These are phyloP conservation scores for Elachura formosa DNA, from an alignment of 2,113 vertebrate genomes.

Conservation along the genomic window DNA sequence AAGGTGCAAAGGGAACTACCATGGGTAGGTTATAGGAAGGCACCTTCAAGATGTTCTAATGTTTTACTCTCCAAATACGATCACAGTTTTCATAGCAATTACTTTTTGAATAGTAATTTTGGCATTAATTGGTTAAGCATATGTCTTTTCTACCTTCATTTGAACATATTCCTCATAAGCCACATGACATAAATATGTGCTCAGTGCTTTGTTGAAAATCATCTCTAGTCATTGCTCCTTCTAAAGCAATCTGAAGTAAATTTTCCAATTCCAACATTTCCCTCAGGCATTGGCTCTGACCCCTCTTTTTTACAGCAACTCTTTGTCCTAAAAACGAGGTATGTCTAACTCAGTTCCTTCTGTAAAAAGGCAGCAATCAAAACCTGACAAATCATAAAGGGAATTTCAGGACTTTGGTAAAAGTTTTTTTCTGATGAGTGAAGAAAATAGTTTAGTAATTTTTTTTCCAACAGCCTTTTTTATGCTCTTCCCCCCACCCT, in stretches of 20 bases:
- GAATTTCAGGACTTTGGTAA: not conserved
- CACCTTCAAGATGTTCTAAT: not conserved
- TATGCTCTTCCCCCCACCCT: accelerated
- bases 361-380: not conserved
- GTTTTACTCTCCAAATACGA: not conserved
- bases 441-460: not conserved
- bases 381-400: not conserved
- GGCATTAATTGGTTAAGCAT: not conserved
- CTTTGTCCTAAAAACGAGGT: not conserved
- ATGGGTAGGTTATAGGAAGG: not conserved
- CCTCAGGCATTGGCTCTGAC: not conserved
- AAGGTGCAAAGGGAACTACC: not conserved
- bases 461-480: not conserved
- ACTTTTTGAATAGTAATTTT: not conserved
- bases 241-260: not conserved
- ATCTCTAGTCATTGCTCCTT: not conserved
- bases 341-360: not conserved
- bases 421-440: not conserved
- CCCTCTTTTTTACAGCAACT: not conserved
- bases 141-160: not conserved
- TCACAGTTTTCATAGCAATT: not conserved
- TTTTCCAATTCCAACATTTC: not conserved
- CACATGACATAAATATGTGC: not conserved
- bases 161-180: not conserved
- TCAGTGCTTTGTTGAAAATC: not conserved